Base-by-base conservation (phyloP, 2,888 invertebrate species). In the Hydrotaea cyrtoneurina region DNA sequence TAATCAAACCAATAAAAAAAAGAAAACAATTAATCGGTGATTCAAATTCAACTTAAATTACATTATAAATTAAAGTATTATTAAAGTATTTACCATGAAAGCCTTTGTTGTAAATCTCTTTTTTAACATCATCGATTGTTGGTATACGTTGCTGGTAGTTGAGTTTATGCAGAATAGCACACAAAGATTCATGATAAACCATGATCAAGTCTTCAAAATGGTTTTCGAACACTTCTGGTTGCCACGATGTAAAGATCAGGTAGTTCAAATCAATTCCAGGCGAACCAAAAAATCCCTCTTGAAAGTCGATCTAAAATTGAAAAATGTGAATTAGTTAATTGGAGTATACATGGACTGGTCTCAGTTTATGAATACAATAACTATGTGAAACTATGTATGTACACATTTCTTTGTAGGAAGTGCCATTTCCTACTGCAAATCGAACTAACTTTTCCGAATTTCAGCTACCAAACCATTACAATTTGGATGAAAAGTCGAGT, bases 261-360 rank as follows among this genome's bases (percentile, higher is more conserved):
- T 87, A 90, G 80, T 90, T 90, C 82, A 88, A 88, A 86, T 90
- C 90, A 69, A 90, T 90, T 36, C 89, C 90, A 7, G 89, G 89
- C 26, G 90, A 90, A n/a, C 90, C 90, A 80, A 82, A 90, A 79
- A 87, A 90, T 0, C 90, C 89, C 82, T 90, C 90, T 87, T 90
- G 89, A 80, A 87, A 90, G 77, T 90, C 90, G 75, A 90, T 88
- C 90, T 90, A 50, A 13, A 80, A 26, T 55, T 43, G 13, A 77
- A n/a, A n/a, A n/a, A n/a, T 43, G 8, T 73, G 13, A 21, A 36
- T 36, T 55, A 55, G 11, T 76, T 21, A 21, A 5, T n/a, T n/a
- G n/a, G n/a, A n/a, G n/a, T n/a, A n/a, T n/a, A n/a, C n/a, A n/a
- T n/a, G n/a, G n/a, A n/a, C n/a, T n/a, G n/a, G n/a, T n/a, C n/a